phyloP scores from a whole-genome alignment of 2,113 vertebrate species.

The Fregata magnificens region DNA sequence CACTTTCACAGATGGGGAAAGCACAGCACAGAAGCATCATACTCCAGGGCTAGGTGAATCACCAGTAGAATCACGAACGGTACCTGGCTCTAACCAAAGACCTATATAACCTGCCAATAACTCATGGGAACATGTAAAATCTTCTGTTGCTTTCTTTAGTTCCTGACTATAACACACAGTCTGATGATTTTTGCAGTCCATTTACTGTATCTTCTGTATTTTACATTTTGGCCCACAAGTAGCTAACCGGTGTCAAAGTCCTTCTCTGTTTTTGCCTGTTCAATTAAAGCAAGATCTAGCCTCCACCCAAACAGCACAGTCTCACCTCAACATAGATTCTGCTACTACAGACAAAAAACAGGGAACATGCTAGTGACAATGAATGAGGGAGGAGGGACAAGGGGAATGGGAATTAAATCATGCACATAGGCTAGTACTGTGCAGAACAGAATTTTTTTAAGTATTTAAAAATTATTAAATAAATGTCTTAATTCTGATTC shows the following conservation, averaged over 20 bases:
- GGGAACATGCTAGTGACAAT: background rate
- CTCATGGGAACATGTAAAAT: background rate
- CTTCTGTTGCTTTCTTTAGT: background rate
- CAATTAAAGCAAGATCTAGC: background rate
- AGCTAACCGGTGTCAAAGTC: background rate
- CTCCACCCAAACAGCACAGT: background rate
- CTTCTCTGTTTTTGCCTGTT: background rate
- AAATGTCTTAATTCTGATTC: background rate
- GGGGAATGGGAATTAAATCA: background rate
- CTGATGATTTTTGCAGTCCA: background rate
- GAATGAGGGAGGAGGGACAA: background rate
- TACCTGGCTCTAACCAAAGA: background rate
- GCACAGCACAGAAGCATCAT: background rate
- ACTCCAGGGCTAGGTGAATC: background rate
- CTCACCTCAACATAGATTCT: background rate
- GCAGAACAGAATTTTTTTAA: background rate
- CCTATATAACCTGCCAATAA: background rate
- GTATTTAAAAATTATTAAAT: background rate
- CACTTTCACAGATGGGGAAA: background rate
- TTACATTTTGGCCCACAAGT: background rate
- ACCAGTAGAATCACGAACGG: background rate
- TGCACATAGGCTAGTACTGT: background rate
- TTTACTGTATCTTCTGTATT: background rate
- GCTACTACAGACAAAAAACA: background rate
- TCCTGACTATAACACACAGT: background rate